phyloP scores from a whole-genome alignment of 2,797 vertebrate genomes.

The Triplophysa bombifrons region DNA sequence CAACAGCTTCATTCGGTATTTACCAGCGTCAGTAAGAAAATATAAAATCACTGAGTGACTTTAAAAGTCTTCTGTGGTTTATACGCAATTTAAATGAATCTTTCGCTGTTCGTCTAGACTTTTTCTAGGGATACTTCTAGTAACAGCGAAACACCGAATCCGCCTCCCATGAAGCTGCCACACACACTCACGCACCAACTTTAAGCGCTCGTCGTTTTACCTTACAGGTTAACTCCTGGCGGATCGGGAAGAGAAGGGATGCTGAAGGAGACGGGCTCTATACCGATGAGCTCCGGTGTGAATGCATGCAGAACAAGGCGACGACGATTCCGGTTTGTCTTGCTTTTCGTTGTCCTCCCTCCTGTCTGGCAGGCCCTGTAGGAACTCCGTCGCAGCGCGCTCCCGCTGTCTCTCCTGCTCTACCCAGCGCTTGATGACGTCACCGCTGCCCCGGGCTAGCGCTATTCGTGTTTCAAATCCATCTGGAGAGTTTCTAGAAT shows the following conservation, averaged over 20 bases:
- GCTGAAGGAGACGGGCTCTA: neutral
- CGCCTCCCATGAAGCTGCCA: slow-evolving; percentile 50
- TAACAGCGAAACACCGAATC: slow-evolving; percentile 40
- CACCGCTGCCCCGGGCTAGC: slow-evolving; percentile 42
- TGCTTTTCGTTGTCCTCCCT: slow-evolving; percentile 23
- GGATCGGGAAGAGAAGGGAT: slow-evolving; percentile 13
- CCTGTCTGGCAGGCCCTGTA: slow-evolving; percentile 44
- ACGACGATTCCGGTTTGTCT: slow-evolving; percentile 29
- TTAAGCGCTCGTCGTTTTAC: slow-evolving; percentile 51
- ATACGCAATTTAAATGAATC: neutral
- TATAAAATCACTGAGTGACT: neutral
- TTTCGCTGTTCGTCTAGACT: neutral
- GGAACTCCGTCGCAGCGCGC: slow-evolving; percentile 18
- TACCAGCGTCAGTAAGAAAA: slow-evolving; percentile 7
- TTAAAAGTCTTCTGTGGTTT: neutral
- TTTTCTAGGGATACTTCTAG: neutral
- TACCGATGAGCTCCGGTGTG: slow-evolving; percentile 1
- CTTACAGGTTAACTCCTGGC: slow-evolving; percentile 52
- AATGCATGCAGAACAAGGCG: slow-evolving; percentile 27
- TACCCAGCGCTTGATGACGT: slow-evolving; percentile 61
- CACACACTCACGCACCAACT: slow-evolving; percentile 45
- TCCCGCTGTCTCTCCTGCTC: slow-evolving; percentile 47
- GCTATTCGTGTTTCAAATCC: slow-evolving; percentile 4
- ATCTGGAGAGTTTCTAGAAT: too few species aligned
- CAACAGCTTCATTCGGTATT: slow-evolving; percentile 40